Evolutionary conservation across 2,113 vertebrate species (phyloP), one percentile per base, ranked within the genome.

Genomic region (Sphaerodactylus townsendi): DNA sequence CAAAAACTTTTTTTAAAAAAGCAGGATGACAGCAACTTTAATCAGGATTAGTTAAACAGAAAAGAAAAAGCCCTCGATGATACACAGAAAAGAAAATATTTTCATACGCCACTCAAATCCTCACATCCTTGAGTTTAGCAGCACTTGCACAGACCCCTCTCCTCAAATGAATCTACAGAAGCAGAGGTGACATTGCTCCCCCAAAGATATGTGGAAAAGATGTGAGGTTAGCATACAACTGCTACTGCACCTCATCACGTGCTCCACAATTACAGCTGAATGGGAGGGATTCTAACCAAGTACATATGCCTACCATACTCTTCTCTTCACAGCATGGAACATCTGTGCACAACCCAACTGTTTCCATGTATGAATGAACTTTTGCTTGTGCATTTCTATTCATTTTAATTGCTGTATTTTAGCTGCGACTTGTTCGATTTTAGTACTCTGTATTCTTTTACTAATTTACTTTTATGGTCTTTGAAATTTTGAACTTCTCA

Each of bases 401-500:
- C 87, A 88, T 77, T 83, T n/a, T n/a, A n/a, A n/a, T n/a, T n/a
- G n/a, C n/a, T n/a, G n/a, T n/a, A n/a, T n/a, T n/a, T 39, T 88
- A 86, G 87, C 48, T 64, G 80, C 75, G 76, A 73, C 56, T 86
- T 86, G 88, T 94, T 83, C 84, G 10, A 50, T 88, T 84, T 83
- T 79, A 84, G 10, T 53, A 53, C 17, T 92, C 90, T 91, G 87
- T 79, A 90, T 93, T 91, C 28, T 90, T 86, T 77, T 65, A 62
- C 71, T 92, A 91, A 92, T 69, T 81, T 0, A 1, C 48, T 30
- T 53, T 50, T 28, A 53, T 50, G 46, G 11, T 10, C 93, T 94
- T 87, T 88, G 83, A 92, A 88, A 93, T 92, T 89, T 85, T 82
- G 50, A 90, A 79, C n/a, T 91, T 87, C 81, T 93, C 41, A 87